Conservation (phyloP, 2,888 invertebrate genomes). For the Cephus pygmeus region DNA sequence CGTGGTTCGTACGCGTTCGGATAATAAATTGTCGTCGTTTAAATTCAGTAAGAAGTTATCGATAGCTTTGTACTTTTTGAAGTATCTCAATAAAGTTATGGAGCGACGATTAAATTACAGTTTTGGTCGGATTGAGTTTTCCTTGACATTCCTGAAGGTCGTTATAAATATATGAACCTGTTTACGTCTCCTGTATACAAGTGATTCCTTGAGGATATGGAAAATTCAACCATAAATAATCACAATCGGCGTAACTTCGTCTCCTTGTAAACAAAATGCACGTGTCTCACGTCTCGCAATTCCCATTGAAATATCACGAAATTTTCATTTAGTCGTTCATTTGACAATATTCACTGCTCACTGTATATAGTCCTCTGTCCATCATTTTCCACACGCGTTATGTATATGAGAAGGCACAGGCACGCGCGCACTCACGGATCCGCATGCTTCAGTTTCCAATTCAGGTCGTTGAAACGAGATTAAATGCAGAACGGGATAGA, state of each 20-base stretch:
- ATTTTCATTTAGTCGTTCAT: neutral
- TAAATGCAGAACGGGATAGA: neutral
- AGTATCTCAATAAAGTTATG: neutral
- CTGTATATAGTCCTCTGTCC: neutral
- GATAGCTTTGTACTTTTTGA: neutral
- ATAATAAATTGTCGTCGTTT: neutral
- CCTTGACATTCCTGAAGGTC: neutral
- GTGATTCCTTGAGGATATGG: neutral
- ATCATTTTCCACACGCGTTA: neutral
- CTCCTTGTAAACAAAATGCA: neutral
- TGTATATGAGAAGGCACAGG: neutral
- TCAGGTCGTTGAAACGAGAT: neutral
- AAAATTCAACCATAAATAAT: slow-evolving; percentile 10
- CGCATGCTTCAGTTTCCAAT: neutral
- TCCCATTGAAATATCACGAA: neutral
- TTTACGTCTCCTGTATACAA: neutral
- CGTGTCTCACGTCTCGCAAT: neutral
- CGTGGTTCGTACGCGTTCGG: neutral
- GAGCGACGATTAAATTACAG: neutral
- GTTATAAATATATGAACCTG: neutral
- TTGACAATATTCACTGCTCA: neutral
- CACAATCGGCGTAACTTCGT: neutral
- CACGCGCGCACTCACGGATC: neutral
- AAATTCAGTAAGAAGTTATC: neutral
- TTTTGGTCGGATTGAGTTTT: neutral